Conservation (phyloP, 2,113 vertebrate species). For the Oplegnathus fasciatus region DNA sequence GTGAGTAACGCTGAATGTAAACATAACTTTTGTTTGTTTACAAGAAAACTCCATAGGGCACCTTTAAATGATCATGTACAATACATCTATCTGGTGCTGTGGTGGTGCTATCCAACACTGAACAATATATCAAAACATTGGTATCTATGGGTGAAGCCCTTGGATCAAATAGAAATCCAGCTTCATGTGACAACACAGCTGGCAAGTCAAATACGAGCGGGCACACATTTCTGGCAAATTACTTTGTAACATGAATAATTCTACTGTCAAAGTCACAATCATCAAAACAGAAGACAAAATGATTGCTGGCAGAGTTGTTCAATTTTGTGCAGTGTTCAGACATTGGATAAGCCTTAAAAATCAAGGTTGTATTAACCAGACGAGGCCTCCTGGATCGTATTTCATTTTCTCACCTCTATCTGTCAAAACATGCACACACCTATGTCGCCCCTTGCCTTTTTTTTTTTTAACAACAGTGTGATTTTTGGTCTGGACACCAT, state of each 20-base stretch:
- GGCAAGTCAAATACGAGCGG: neutral
- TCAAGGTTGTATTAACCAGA: neutral
- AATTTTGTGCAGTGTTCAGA: neutral
- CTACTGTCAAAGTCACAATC: neutral
- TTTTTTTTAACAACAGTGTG: neutral
- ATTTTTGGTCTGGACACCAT: neutral
- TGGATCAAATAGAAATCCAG: neutral
- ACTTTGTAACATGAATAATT: neutral
- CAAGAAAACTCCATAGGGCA: neutral
- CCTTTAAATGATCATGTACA: neutral
- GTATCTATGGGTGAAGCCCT: neutral
- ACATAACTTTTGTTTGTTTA: neutral
- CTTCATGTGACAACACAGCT: neutral
- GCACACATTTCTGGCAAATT: neutral
- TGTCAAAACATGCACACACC: neutral
- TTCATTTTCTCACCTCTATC: too few relatives aligned
- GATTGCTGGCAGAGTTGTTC: neutral
- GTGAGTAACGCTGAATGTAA: neutral
- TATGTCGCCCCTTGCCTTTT: neutral
- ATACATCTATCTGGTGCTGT: neutral
- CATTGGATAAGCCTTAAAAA: neutral
- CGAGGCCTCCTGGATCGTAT: neutral
- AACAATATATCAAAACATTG: neutral
- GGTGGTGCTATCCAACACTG: neutral
- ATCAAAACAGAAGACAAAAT: neutral